Percentiles rank a stretch among this genome's conserved stretches.
phyloP scores from a whole-genome alignment of 2,888 invertebrate species.

The Epinotia demarniana region DNA sequence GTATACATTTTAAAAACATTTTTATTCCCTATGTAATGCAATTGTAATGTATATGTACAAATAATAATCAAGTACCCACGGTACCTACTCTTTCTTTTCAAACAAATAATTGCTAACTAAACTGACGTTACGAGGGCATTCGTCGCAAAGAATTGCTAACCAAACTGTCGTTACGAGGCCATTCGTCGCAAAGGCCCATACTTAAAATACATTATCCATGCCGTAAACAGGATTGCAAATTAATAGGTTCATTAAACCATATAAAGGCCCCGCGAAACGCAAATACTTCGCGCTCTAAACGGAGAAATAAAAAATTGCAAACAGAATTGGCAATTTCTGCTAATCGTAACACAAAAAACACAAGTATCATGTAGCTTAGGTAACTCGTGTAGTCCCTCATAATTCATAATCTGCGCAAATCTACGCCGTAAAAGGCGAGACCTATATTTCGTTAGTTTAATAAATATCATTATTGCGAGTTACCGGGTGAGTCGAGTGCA shows the following conservation, averaged over 20 bases:
- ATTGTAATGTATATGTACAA: neutral
- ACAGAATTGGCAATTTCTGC: neutral
- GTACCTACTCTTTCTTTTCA: neutral
- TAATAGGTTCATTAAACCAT: neutral
- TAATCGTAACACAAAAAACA: neutral
- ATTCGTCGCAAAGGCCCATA: neutral
- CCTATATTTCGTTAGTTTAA: slow-evolving; percentile 37
- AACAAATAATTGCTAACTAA: no score
- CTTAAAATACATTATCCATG: neutral
- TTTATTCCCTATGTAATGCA: no score
- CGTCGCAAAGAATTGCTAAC: no score
- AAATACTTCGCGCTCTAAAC: neutral
- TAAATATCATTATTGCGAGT: slow-evolving; percentile 57
- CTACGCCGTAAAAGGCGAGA: slow-evolving; percentile 27
- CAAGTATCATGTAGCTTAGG: slow-evolving; percentile 13
- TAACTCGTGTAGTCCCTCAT: slow-evolving; percentile 46
- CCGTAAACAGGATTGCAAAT: neutral
- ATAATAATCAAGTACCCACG: neutral
- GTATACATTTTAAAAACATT: no score
- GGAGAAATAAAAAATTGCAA: neutral
- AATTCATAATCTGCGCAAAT: slow-evolving; percentile 25
- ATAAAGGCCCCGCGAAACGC: neutral
- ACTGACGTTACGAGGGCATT: no score
- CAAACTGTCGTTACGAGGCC: neutral
- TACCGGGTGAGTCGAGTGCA: slow-evolving; percentile 61